phyloP scores from a whole-genome alignment of 2,113 vertebrate species.

The Delphinapterus leucas region DNA sequence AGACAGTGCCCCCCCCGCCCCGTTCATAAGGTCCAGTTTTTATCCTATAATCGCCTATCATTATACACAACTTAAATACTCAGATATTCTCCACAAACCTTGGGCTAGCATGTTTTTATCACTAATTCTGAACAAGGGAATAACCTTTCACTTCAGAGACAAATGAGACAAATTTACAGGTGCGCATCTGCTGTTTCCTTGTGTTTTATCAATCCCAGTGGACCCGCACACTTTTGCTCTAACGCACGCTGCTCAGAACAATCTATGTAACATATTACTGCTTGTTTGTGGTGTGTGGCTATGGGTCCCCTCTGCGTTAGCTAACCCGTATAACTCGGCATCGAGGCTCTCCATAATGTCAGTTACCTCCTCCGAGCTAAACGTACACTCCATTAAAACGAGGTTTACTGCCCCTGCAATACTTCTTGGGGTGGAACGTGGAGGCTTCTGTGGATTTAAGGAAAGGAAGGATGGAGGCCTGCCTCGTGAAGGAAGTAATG shows the following conservation, averaged over 20 bases:
- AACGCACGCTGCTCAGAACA: conserved; percentile 84
- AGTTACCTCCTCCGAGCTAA: conserved; percentile 87
- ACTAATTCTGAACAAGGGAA: conserved; percentile 91
- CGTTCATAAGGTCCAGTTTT: conserved; percentile 83
- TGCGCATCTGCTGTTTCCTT: conserved; percentile 89
- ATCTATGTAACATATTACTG: conserved; percentile 87
- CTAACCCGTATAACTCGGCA: conserved; percentile 85
- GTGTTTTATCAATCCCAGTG: conserved; percentile 87
- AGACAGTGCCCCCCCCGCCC: conserved; percentile 66
- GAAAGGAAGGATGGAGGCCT: conserved; percentile 67
- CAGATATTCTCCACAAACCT: conserved; percentile 86
- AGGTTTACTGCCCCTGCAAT: conserved; percentile 83
- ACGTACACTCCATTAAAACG: conserved; percentile 85
- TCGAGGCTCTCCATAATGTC: conserved; percentile 83
- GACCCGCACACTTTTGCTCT: conserved; percentile 85
- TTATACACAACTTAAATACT: conserved; percentile 89
- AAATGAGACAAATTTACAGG: conserved; percentile 91
- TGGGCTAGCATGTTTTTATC: conserved; percentile 88
- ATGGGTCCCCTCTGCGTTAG: conserved; percentile 89
- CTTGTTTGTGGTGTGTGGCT: conserved; percentile 86
- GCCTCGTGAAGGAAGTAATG: conserved; percentile 74
- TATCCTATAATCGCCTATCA: conserved; percentile 87
- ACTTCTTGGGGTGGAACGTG: conserved; percentile 79
- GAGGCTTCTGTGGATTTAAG: conserved; percentile 82
- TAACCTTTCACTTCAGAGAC: conserved; percentile 93